phyloP scores from a whole-genome alignment of 2,113 vertebrate genomes.

The Boulengeromyrus knoepffleri region DNA sequence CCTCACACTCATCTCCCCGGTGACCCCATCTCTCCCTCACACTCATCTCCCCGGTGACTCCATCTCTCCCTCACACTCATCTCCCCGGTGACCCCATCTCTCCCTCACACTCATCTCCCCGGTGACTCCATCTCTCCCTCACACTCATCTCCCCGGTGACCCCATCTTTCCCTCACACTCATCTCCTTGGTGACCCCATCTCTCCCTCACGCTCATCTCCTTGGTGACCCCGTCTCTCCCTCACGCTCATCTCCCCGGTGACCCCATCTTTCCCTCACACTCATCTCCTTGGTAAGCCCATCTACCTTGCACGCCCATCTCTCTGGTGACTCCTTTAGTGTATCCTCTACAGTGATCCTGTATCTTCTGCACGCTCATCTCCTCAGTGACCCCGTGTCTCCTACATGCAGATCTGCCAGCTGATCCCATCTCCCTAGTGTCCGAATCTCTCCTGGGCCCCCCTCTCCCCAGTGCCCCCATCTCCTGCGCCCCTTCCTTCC shows the following conservation, averaged over 20 bases:
- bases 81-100: background rate
- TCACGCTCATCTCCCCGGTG: background rate
- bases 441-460: background rate
- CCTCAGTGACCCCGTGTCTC: background rate
- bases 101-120: background rate
- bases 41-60: background rate
- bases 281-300: background rate
- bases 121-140: background rate
- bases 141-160: too few species aligned
- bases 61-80: background rate
- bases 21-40: too few species aligned
- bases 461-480: background rate
- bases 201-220: too few species aligned
- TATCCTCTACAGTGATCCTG: background rate
- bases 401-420: background rate
- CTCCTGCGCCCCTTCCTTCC: background rate
- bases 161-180: fast-evolving
- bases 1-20: too few species aligned
- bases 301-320: fast-evolving
- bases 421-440: background rate
- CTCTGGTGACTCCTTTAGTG: too few species aligned
- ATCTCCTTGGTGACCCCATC: too few species aligned
- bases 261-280: background rate
- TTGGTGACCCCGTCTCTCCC: too few species aligned
- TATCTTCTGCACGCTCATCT: background rate